phyloP scores from a whole-genome alignment of 1,140 invertebrate genomes.

The Acromyrmex heyeri region DNA sequence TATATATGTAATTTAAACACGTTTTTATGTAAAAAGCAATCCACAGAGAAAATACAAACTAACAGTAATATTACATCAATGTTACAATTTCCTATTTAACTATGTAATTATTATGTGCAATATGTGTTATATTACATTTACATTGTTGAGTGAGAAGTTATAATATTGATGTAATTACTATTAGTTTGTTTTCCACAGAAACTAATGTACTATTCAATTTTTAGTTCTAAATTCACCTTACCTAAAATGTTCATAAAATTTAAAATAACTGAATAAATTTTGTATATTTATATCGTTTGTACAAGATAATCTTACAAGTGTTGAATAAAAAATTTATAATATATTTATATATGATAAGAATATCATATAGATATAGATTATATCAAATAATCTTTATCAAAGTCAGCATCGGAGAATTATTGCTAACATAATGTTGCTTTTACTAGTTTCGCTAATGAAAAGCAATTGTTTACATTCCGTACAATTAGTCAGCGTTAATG shows the following conservation, averaged over 20 bases:
- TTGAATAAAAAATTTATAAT: not conserved
- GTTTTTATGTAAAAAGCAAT: too few relatives aligned
- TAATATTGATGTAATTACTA: too few relatives aligned
- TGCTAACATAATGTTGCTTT: not conserved
- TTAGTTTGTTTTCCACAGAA: too few relatives aligned
- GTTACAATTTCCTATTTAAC: too few relatives aligned
- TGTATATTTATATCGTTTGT: not conserved
- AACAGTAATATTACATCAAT: too few relatives aligned
- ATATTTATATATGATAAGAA: not conserved
- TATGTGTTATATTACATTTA: too few relatives aligned
- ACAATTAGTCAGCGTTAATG: constrained; percentile 2
- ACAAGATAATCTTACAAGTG: not conserved
- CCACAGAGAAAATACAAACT: too few relatives aligned
- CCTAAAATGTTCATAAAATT: not conserved
- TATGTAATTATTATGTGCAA: too few relatives aligned
- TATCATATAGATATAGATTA: not conserved
- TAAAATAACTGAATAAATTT: not conserved
- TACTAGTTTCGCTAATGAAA: not conserved
- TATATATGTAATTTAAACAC: not conserved
- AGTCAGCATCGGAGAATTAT: not conserved
- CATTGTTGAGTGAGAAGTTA: too few relatives aligned
- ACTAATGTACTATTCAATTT: too few relatives aligned
- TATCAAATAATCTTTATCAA: not conserved
- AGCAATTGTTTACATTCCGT: not conserved
- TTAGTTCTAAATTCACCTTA: not conserved